Evolutionary conservation across 2,888 invertebrate genomes (phyloP).

Genomic region (Sphaeridia pumilis): DNA sequence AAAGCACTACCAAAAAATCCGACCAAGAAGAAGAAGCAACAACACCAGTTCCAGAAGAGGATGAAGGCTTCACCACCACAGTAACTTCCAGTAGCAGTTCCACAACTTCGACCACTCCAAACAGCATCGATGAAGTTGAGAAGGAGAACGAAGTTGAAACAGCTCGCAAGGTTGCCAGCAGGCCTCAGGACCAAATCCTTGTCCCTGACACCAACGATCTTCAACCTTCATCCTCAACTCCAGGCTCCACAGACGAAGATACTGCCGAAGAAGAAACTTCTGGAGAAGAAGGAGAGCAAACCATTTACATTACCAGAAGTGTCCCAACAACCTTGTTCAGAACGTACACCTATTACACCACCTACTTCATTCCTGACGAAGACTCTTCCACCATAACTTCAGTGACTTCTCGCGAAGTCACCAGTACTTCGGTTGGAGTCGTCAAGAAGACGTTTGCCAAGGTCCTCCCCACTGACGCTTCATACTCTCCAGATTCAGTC

Average conservation of each 20-base stretch:
- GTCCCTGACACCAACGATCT: conserved; percentile 6
- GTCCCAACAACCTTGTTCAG: conserved; percentile 60
- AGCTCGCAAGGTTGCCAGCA: conserved; percentile 36
- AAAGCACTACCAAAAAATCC: neutral
- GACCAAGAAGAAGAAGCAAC: conserved; percentile 17
- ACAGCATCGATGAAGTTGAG: conserved; percentile 14
- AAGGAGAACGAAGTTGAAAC: conserved; percentile 38
- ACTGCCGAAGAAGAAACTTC: conserved; percentile 37
- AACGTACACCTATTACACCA: conserved; percentile 60
- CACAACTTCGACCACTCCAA: conserved; percentile 5
- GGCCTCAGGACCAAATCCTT: conserved; percentile 36
- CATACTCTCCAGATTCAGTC: conserved; percentile 37
- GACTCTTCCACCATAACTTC: conserved; percentile 57
- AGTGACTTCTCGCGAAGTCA: conserved; percentile 60
- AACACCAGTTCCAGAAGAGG: conserved; percentile 39
- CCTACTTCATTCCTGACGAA: conserved; percentile 70
- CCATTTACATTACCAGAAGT: conserved; percentile 37
- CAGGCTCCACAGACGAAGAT: conserved; percentile 36
- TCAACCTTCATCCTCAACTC: neutral
- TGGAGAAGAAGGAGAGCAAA: conserved; percentile 37
- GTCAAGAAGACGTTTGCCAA: conserved; percentile 40
- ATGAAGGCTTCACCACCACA: conserved; percentile 23
- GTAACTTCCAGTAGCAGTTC: conserved; percentile 21
- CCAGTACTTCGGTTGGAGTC: conserved; percentile 56
- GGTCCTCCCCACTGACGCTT: conserved; percentile 19